A percentile compares a stretch with the other conserved stretches of the same genome.
Conservation (phyloP, 2,797 vertebrate species). For the Lagocephalus sceleratus region DNA sequence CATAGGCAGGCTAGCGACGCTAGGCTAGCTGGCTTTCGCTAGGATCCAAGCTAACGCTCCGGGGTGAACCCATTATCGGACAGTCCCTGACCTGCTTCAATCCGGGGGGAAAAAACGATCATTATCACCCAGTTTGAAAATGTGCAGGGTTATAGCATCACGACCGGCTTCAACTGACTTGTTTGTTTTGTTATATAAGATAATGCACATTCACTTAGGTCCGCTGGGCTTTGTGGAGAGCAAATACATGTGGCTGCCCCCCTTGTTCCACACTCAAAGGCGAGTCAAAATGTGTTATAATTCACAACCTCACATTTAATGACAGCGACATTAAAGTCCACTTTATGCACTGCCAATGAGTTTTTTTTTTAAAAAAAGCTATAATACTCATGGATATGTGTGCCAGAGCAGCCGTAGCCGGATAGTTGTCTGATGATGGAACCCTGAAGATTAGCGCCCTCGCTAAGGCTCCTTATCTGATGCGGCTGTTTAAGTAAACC, state of each 20-base stretch:
- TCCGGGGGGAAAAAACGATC: background rate
- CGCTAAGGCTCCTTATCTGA: constrained; percentile 41
- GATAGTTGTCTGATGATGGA: constrained; percentile 52
- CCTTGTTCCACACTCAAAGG: background rate
- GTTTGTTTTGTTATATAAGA: background rate
- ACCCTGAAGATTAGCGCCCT: constrained; percentile 28
- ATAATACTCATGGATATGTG: background rate
- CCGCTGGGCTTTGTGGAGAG: background rate
- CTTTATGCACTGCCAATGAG: fast-evolving
- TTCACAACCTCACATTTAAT: background rate
- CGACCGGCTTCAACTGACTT: too few species aligned
- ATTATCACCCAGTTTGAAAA: too few species aligned
- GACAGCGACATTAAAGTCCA: fast-evolving
- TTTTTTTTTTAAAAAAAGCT: too few species aligned
- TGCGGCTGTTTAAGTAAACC: constrained; percentile 7
- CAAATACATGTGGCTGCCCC: background rate
- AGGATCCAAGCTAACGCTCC: constrained; percentile 39
- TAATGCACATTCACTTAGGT: background rate
- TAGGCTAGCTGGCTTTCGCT: constrained; percentile 41
- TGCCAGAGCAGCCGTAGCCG: background rate
- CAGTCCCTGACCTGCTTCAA: constrained; percentile 7
- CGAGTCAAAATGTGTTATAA: background rate
- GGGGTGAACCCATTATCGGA: constrained; percentile 20
- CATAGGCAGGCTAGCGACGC: constrained; percentile 44
- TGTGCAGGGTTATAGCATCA: too few species aligned